phyloP scores from a whole-genome alignment of 2,888 invertebrate genomes.

The Hirtodrosophila alboralis region DNA sequence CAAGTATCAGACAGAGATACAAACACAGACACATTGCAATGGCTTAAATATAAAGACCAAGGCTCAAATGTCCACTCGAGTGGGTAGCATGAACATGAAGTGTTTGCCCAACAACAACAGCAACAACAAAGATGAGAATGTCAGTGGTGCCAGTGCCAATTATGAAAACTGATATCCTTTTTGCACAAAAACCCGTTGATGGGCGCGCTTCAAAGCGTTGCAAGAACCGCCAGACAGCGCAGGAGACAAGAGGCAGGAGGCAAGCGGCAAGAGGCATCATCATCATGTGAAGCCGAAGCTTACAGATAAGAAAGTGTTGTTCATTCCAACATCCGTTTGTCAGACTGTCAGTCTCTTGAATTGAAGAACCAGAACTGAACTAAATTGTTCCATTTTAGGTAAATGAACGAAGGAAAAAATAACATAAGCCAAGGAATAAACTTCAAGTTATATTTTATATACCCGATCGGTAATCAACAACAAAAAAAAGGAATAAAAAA shows the following conservation, averaged over 20 bases:
- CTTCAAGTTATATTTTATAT: too few species aligned
- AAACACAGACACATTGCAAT: slow-evolving; percentile 25
- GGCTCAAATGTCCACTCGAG: slow-evolving; percentile 79
- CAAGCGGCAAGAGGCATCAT: too few species aligned
- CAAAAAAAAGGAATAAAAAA: too few species aligned
- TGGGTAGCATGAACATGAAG: slow-evolving; percentile 79
- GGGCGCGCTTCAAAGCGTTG: slow-evolving; percentile 72
- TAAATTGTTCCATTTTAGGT: too few species aligned
- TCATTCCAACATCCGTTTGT: slow-evolving; percentile 3
- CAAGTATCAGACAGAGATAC: slow-evolving; percentile 12
- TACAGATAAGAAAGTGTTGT: slow-evolving; percentile 47
- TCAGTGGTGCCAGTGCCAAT: slow-evolving; percentile 75
- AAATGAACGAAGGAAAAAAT: too few species aligned
- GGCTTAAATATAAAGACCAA: slow-evolving; percentile 57
- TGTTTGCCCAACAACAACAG: slow-evolving; percentile 72
- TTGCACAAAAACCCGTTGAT: slow-evolving; percentile 77
- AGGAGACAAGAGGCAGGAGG: too few species aligned
- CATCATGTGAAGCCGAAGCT: background rate
- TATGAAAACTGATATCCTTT: slow-evolving; percentile 80
- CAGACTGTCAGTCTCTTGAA: background rate
- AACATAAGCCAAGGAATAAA: too few species aligned
- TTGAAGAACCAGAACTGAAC: too few species aligned
- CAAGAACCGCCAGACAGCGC: slow-evolving; percentile 15
- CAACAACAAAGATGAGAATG: slow-evolving; percentile 41
- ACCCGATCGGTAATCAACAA: too few species aligned